These are phyloP conservation scores for Pediacus dermestoides DNA, from an alignment of 2,888 invertebrate genomes.

Conservation along the genomic window DNA sequence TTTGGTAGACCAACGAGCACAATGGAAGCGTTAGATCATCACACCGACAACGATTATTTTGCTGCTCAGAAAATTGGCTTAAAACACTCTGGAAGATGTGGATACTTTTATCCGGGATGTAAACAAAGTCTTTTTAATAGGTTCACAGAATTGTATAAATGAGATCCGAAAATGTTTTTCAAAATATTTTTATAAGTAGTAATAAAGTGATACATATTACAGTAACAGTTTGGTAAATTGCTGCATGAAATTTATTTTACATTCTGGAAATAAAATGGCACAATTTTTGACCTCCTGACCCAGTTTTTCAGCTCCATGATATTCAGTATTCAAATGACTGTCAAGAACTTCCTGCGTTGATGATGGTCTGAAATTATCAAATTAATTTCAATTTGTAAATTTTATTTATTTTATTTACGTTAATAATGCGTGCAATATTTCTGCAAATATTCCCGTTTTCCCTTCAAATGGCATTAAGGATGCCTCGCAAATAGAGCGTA, in stretches of 20 bases:
- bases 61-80: conserved; percentile 55
- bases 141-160: conserved; percentile 12
- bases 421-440: conserved; percentile 63
- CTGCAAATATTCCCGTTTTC: conserved; percentile 65
- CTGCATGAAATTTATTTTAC: conserved; percentile 57
- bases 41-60: conserved; percentile 50
- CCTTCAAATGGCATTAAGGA: conserved; percentile 53
- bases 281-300: conserved; percentile 58
- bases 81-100: conserved; percentile 25
- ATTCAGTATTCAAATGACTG: conserved; percentile 67
- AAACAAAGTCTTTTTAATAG: conserved; percentile 17
- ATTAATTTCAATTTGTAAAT: conserved; percentile 16
- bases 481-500: conserved; percentile 73
- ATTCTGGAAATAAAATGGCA: conserved; percentile 62
- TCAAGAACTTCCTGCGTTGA: conserved; percentile 62
- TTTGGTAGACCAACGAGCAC: conserved; percentile 50
- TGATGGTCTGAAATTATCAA: conserved; percentile 66
- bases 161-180: not conserved
- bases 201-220: not conserved
- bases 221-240: conserved; percentile 54
- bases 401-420: conserved; percentile 56
- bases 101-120: conserved; percentile 29
- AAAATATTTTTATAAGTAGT: conserved; percentile 2
- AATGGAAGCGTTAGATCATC: conserved; percentile 35
- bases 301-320: conserved; percentile 67